Base-by-base conservation (phyloP, 2,797 vertebrate genomes). In the Eulemur coronatus region DNA sequence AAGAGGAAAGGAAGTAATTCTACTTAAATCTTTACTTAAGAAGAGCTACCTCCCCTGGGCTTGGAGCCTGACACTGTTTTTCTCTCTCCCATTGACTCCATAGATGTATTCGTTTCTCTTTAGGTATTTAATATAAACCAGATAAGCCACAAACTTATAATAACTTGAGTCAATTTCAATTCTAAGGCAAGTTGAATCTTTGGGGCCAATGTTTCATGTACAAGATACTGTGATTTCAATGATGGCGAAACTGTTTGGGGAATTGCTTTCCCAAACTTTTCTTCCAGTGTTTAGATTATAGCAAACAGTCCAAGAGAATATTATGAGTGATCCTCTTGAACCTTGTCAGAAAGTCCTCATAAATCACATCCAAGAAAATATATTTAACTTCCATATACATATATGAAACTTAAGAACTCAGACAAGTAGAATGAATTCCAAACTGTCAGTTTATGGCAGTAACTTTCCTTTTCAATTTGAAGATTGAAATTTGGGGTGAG, bases 331-430 rank as follows among this genome's bases (percentile, higher is more conserved):
- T 96, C 73, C 87, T 92, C 87, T 93, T 96, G 72, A 97, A 95
- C 50, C 43, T 84, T 92, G 96, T 97, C 87, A 97, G 89, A 96
- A 97, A 93, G 69, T 94, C 69, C 72, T 94, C 91, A 96, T 97
- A 98, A 97, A 97, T 97, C 93, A 97, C 87, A 84, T 97, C 96
- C 96, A 96, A 96, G 89, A 96, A 96, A 89, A 97, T 93, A 79
- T 91, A 94, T 95, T 96, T 97, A 89, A 96, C 90, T 94, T 97
- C 67, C 48, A 76, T 41, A 59, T 84, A 91, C 41, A 69, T 82
- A 55, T 65, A 80, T 95, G 96, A 96, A 97, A 98, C 73, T 96
- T 78, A 97, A 98, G 96, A 96, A 94, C 72, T 94, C 82, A 73
- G 65, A 70, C 94, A 96, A 98, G 89, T 96, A 57, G 72, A 96